phyloP scores from a whole-genome alignment of 2,113 vertebrate genomes.

The Pelmatolapia mariae region DNA sequence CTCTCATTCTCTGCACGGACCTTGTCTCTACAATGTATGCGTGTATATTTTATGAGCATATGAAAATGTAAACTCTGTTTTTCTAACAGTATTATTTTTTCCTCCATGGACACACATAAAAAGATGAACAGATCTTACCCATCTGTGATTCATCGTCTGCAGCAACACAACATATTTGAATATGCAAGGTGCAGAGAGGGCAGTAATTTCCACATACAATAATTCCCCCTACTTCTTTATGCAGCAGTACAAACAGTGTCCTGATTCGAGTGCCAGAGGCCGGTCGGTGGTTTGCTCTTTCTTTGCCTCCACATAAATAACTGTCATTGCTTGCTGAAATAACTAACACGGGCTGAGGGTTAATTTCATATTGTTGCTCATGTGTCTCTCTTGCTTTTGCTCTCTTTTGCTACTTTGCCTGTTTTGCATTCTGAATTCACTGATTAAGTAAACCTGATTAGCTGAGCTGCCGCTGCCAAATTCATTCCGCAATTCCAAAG shows the following conservation, averaged over 20 bases:
- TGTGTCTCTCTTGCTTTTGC: not conserved
- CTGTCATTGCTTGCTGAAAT: conserved; percentile 35
- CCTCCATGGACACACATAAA: not conserved
- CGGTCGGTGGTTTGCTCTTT: not conserved
- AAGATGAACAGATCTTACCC: not conserved
- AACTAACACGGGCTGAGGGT: conserved; percentile 38
- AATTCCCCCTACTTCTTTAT: not conserved
- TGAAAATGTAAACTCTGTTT: conserved; percentile 7
- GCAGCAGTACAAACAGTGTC: not conserved
- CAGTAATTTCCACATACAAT: not conserved
- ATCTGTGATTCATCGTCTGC: not conserved
- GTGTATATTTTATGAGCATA: conserved; percentile 35
- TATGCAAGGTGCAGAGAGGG: not conserved
- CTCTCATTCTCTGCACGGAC: not conserved
- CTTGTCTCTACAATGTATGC: not conserved
- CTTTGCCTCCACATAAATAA: conserved; percentile 35
- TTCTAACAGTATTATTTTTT: not conserved
- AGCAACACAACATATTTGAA: not conserved
- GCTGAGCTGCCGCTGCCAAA: conserved; percentile 9
- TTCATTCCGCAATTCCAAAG: conserved; percentile 17
- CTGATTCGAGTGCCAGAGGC: conserved; percentile 11
- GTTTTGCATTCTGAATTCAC: conserved; percentile 28
- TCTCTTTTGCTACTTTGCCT: not conserved
- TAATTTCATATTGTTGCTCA: conserved; percentile 18
- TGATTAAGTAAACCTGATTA: conserved; percentile 60